These are phyloP conservation scores for Rhyacophila brunnea DNA, from an alignment of 1,140 invertebrate genomes.

Conservation along the genomic window DNA sequence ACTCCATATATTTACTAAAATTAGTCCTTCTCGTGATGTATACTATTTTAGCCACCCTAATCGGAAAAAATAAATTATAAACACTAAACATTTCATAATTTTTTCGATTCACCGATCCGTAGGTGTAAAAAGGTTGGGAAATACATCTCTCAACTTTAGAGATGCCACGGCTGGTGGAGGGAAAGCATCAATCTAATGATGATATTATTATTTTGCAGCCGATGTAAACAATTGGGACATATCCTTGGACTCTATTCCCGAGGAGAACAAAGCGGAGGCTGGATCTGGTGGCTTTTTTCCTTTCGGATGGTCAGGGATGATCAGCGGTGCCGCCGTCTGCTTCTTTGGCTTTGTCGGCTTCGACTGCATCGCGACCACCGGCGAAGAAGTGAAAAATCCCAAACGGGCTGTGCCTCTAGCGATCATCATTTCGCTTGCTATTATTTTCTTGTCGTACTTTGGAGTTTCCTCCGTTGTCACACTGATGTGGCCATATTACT, in stretches of 20 bases:
- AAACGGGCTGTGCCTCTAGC: conserved; percentile 84
- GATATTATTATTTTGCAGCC: no score
- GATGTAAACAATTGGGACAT: conserved; percentile 45
- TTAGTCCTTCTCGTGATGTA: no score
- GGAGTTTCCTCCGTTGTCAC: conserved; percentile 81
- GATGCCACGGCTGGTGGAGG: no score
- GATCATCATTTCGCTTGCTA: conserved; percentile 75
- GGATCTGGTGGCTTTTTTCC: conserved; percentile 67
- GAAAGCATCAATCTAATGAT: no score
- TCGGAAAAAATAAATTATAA: no score
- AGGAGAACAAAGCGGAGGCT: conserved; percentile 13
- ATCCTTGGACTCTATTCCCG: background rate
- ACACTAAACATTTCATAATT: no score
- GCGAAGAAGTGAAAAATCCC: conserved; percentile 85
- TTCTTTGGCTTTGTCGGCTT: conserved; percentile 96
- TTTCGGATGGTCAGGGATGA: conserved; percentile 62
- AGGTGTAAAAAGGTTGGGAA: no score
- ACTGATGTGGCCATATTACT: conserved; percentile 80
- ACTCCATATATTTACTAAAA: no score
- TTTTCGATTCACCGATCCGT: no score
- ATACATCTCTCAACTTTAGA: no score
- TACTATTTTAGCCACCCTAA: no score
- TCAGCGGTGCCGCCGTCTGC: conserved; percentile 86
- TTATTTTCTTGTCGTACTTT: conserved; percentile 84
- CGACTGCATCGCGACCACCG: conserved; percentile 86